These are phyloP conservation scores for Eupithecia subfuscata DNA, from an alignment of 2,888 invertebrate species.

Conservation along the genomic window DNA sequence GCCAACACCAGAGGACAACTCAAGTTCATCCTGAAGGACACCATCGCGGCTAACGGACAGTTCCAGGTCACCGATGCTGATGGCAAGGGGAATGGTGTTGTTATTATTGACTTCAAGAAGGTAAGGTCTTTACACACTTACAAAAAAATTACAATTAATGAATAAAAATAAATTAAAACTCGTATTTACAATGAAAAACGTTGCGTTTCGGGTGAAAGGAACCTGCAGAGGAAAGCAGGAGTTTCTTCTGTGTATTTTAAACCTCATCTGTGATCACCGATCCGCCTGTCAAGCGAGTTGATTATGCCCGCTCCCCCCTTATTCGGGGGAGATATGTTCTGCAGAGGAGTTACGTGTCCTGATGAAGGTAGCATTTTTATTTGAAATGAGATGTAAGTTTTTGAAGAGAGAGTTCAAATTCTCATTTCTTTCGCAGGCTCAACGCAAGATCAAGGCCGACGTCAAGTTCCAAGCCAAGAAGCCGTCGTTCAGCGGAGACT, in stretches of 20 bases:
- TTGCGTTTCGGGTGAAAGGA: no score
- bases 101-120: constrained; percentile 84
- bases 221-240: no score
- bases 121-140: constrained; percentile 46
- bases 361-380: background rate
- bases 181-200: no score
- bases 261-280: no score
- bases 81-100: constrained; percentile 86
- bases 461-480: constrained; percentile 85
- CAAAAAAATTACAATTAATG: background rate
- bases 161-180: background rate
- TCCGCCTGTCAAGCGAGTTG: no score
- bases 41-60: constrained; percentile 86
- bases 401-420: background rate
- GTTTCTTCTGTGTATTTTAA: no score
- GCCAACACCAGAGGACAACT: constrained; percentile 76
- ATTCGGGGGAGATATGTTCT: background rate
- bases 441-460: constrained; percentile 85
- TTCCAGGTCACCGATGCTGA: constrained; percentile 84
- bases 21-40: constrained; percentile 85
- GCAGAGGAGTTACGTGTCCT: background rate
- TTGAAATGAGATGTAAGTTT: background rate
- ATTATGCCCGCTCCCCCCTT: no score
- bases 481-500: constrained; percentile 84
- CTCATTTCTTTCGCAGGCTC: constrained; percentile 61